A percentile compares a stretch with the other conserved stretches of the same genome.
Conservation (phyloP, 2,113 vertebrate species). For the Gadus macrocephalus region DNA sequence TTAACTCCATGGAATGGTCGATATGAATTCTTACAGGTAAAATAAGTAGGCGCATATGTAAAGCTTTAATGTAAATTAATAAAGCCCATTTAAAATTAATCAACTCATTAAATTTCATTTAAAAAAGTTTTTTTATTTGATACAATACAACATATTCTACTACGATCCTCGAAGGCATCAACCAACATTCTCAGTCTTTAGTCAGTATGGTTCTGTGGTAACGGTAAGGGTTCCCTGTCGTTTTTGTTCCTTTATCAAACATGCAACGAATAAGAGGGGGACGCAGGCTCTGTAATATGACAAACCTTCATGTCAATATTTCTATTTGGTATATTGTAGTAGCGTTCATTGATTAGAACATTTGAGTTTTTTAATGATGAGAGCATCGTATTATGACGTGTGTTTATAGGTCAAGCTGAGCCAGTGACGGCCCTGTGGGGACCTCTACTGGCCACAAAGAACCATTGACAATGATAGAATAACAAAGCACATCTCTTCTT, state of each 20-base stretch:
- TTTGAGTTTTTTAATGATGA: neutral
- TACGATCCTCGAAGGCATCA: conserved; percentile 52
- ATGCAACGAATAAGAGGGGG: conserved; percentile 57
- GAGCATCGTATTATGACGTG: conserved; percentile 30
- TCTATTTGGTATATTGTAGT: neutral
- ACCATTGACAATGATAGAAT: conserved; percentile 22
- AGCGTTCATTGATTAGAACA: neutral
- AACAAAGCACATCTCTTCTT: neutral
- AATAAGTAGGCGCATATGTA: no score
- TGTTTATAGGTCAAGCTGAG: conserved; percentile 51
- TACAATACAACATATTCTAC: conserved; percentile 67
- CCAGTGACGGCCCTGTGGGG: conserved; percentile 46
- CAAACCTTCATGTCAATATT: neutral
- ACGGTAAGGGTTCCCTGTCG: conserved; percentile 40
- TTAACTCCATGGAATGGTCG: no score
- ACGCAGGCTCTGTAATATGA: neutral
- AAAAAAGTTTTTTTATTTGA: conserved; percentile 70
- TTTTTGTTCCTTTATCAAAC: conserved; percentile 58
- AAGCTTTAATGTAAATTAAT: neutral
- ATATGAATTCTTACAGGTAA: no score
- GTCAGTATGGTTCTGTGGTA: conserved; percentile 20
- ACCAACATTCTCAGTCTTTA: conserved; percentile 35
- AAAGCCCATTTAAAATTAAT: neutral
- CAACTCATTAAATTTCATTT: conserved; percentile 25
- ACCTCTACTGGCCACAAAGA: conserved; percentile 58